These are phyloP conservation scores for Hippoglossus hippoglossus DNA, from an alignment of 2,797 vertebrate genomes.

Conservation along the genomic window DNA sequence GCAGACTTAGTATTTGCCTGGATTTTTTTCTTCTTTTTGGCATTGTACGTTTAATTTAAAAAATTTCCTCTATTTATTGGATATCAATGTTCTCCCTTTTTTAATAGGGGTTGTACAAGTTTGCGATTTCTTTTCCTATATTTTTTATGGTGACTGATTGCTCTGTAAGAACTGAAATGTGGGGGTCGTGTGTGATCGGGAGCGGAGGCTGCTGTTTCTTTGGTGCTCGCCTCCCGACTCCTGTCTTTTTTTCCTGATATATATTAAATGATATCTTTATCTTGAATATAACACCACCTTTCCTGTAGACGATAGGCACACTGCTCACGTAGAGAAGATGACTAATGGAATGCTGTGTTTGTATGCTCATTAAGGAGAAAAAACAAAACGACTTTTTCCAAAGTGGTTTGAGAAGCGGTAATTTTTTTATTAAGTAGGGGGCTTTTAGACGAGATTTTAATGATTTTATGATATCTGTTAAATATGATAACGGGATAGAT, in stretches of 20 bases:
- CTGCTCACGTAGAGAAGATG: conserved; percentile 78
- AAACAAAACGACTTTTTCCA: conserved; percentile 64
- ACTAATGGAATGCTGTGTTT: conserved; percentile 82
- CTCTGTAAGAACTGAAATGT: conserved; percentile 68
- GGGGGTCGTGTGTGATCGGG: conserved; percentile 52
- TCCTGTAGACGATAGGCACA: conserved; percentile 82
- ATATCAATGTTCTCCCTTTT: conserved; percentile 80
- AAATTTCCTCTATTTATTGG: conserved; percentile 88
- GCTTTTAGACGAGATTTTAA: conserved; percentile 80
- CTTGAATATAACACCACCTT: conserved; percentile 82
- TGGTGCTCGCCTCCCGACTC: conserved; percentile 79
- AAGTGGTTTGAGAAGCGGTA: conserved; percentile 76
- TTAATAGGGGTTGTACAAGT: conserved; percentile 77
- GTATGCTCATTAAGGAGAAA: conserved; percentile 66
- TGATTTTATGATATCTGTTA: conserved; percentile 82
- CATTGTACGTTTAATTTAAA: conserved; percentile 86
- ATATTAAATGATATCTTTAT: conserved; percentile 83
- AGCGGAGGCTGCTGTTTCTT: conserved; percentile 67
- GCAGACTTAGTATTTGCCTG: conserved; percentile 72
- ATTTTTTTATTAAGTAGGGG: conserved; percentile 75
- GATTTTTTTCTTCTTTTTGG: conserved; percentile 50
- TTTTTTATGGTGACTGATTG: conserved; percentile 67
- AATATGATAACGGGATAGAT: conserved; percentile 82
- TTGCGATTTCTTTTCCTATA: conserved; percentile 48
- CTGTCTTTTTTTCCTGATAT: conserved; percentile 72